Evolutionary conservation across 2,888 invertebrate genomes (phyloP).

Genomic region (Diplolepis rosae): DNA sequence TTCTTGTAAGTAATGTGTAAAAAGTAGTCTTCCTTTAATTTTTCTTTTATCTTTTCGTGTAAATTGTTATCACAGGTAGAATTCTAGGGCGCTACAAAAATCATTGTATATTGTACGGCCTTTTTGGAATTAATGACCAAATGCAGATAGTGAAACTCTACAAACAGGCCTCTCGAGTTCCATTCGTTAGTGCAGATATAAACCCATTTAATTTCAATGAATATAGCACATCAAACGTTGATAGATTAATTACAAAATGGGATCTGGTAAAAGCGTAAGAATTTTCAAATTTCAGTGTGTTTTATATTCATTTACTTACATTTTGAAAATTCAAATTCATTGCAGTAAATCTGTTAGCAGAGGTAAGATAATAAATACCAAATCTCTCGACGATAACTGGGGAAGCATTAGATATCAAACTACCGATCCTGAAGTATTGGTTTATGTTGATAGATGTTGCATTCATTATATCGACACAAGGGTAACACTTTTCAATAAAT

Average conservation of each 20-base stretch:
- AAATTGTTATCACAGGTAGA: constrained; percentile 50
- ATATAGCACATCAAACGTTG: constrained; percentile 59
- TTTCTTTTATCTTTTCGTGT: background rate
- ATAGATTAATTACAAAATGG: constrained; percentile 59
- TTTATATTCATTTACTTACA: too few species aligned
- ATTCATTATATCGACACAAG: constrained; percentile 64
- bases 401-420: constrained; percentile 59
- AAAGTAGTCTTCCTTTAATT: background rate
- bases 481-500: constrained; percentile 46
- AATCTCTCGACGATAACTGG: constrained; percentile 61
- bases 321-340: too few species aligned
- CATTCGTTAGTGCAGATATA: constrained; percentile 65
- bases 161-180: constrained; percentile 52
- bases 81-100: constrained; percentile 61
- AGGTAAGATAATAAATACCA: constrained; percentile 44
- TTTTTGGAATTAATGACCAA: constrained; percentile 51
- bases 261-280: constrained; percentile 59
- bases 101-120: constrained; percentile 57
- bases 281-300: too few species aligned
- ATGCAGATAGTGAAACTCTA: constrained; percentile 55
- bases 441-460: constrained; percentile 65
- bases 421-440: constrained; percentile 56
- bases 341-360: constrained; percentile 51
- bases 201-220: constrained; percentile 54
- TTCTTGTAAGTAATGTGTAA: constrained; percentile 54